Percentiles rank a stretch among this genome's conserved stretches.
phyloP scores from a whole-genome alignment of 1,140 invertebrate genomes.

The Arion vulgaris region DNA sequence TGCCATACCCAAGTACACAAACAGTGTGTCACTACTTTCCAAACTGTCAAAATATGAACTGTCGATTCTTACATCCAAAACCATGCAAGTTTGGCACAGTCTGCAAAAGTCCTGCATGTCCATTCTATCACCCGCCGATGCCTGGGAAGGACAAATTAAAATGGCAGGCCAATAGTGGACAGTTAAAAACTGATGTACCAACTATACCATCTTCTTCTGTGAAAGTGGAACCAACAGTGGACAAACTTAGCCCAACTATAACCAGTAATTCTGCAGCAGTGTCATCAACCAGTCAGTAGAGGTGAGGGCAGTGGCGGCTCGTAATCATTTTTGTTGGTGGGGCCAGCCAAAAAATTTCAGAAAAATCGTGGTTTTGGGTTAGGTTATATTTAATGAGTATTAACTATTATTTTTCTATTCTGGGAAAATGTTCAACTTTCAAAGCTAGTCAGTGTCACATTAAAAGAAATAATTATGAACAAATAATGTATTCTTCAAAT shows the following conservation, averaged over 20 bases:
- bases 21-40: conserved; percentile 73
- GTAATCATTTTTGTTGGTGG: no score
- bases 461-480: no score
- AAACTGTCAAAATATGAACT: conserved; percentile 73
- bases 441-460: no score
- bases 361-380: no score
- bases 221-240: background rate
- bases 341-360: no score
- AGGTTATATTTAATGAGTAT: no score
- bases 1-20: background rate
- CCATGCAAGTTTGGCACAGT: conserved; percentile 67
- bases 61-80: conserved; percentile 74
- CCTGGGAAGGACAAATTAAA: conserved; percentile 51
- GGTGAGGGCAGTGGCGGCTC: no score
- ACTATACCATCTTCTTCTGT: background rate
- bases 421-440: no score
- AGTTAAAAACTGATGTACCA: background rate
- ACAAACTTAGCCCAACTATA: background rate
- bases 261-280: background rate
- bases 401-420: no score
- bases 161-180: conserved; percentile 47
- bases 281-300: conserved; percentile 32
- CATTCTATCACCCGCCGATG: conserved; percentile 54
- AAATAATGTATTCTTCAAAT: no score
- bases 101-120: conserved; percentile 58